Evolutionary conservation across 1,140 invertebrate genomes (phyloP), one percentile per base, ranked within the genome.

Genomic region (Brachionus calyciflorus): DNA sequence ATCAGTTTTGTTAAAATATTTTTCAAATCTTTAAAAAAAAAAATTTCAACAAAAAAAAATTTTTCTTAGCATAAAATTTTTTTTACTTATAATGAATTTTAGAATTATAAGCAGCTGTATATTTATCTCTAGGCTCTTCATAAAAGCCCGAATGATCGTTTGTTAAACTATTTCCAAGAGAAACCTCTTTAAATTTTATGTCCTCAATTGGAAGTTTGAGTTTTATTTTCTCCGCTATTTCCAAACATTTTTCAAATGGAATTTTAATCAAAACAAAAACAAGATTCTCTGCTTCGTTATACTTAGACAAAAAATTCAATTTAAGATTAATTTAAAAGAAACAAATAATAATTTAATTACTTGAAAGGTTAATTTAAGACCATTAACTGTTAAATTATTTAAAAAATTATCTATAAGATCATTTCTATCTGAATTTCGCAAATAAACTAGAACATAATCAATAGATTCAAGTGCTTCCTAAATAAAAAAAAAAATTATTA

Each of bases 11-110:
- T 73, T 26, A 73, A 73, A 73, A 73, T 41, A 73, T 12, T 41
- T 37, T 55, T 73, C 69, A 21, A 73, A 73, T 24, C 69, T 73
- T 19, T n/a, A n/a, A n/a, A n/a, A n/a, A n/a, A n/a, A n/a, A n/a
- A 9, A n/a, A 12, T 53, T 26, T 53, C 3, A 26, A 24, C 2
- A 26, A 53, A 53, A 53, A 53, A 51, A 51, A 51, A 0, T 24
- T 24, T 1, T 44, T 44, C n/a, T 44, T 44, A 5, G n/a, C 10
- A 21, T 7, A 9, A 14, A 48, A 44, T 14, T 1, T n/a, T 41
- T 10, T 5, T 70, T 70, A 70, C 65, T 70, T 70, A 33, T 14
- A 57, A 7, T 28, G 70, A 19, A 75, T 40, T 37, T 40, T 57
- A 19, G 48, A 53, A 53, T 21, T 75, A 41, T 75, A 75, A 2